Base-by-base conservation (phyloP, 2,113 vertebrate genomes). In the Eubucco bourcierii region DNA sequence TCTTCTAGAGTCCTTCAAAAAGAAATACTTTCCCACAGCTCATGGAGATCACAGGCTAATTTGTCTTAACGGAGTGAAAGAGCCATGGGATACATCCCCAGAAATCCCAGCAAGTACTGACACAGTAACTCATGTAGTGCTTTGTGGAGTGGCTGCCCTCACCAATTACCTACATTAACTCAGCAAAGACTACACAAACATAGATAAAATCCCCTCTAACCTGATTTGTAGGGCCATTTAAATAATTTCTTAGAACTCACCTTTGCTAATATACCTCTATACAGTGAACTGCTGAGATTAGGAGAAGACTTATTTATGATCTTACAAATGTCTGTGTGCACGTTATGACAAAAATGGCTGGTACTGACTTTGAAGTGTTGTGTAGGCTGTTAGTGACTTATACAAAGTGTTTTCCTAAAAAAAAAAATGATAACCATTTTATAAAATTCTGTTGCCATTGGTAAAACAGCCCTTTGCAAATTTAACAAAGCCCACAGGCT, bases 101-200 rank as follows among this genome's bases (percentile, higher is more conserved):
- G 81, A 80, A 96, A 93, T 60, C 72, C 64, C 60, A 80, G 84
- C 80, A 94, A 95, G 81, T 85, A 75, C 81, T 93, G 92, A 87
- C 89, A 63, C 0, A 0, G 64, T 80, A 82, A 81, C 50, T 90
- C 50, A 34, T 13, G 59, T 9, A 81, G 71, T 0, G 0, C 46
- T 66, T 90, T 81, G 29, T 63, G 37, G 80, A 52, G 52, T 55
- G 73, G 21, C 56, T 92, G 78, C 81, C 31, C 46, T 94, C 56
- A 70, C 56, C 88, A 92, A 29, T 87, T 80, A 74, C 56, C 60
- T 56, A 66, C 89, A 92, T 90, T 88, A 85, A 90, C 44, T 59
- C 60, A 74, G 88, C 31, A 65, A 71, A 90, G 37, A 56, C 56
- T 84, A 64, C 33, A 76, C 46, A 52, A 6, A 52, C 20, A 18